Evolutionary conservation across 2,888 invertebrate species (phyloP).

Genomic region (Branchellion lobata): DNA sequence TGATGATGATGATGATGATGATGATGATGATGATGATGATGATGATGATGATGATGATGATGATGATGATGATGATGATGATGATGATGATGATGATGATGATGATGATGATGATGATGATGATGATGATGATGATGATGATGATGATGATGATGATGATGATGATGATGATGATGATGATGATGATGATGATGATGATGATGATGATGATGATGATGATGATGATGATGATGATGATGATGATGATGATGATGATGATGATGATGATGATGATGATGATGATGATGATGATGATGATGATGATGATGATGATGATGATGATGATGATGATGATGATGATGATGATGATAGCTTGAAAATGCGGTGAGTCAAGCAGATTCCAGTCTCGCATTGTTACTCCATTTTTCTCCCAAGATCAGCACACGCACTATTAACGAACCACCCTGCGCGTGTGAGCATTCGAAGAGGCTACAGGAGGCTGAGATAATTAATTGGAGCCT

Average conservation of each 20-base stretch:
- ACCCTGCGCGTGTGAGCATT: not conserved
- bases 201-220: slow-evolving; percentile 46
- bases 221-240: slow-evolving; percentile 47
- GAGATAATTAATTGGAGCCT: too few species aligned
- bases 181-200: slow-evolving; percentile 41
- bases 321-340: slow-evolving; percentile 47
- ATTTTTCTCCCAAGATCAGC: too few species aligned
- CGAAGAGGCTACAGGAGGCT: too few species aligned
- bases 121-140: slow-evolving; percentile 23
- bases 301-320: slow-evolving; percentile 35
- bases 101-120: slow-evolving; percentile 26
- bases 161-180: slow-evolving; percentile 45
- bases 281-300: slow-evolving; percentile 43
- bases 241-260: slow-evolving; percentile 42
- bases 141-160: slow-evolving; percentile 40
- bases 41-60: too few species aligned
- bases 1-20: slow-evolving; percentile 5
- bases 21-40: not conserved
- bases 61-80: slow-evolving; percentile 12
- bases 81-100: not conserved
- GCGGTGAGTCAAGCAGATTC: not conserved
- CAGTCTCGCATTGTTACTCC: too few species aligned
- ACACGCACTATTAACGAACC: too few species aligned
- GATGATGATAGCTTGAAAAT: slow-evolving; percentile 5
- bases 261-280: slow-evolving; percentile 48